Base-by-base conservation (phyloP, 2,888 invertebrate genomes). In the Sturmia bella region DNA sequence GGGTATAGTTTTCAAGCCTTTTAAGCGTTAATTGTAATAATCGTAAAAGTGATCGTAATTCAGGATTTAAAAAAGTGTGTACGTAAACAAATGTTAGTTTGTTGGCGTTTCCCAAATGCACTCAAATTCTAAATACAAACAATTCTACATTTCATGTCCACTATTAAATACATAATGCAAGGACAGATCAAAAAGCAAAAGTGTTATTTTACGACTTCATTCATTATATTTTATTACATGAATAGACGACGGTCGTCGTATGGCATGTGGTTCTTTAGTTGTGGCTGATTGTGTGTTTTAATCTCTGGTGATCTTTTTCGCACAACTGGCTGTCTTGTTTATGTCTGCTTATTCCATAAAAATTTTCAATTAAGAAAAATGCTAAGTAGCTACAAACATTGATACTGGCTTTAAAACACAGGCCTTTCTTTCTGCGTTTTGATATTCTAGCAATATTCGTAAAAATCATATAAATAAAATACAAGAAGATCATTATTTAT, bases 171-270 rank as follows among this genome's bases (percentile, higher is more conserved):
- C 48, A 52, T 54, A 57, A 3, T 56, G 56, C 27, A 17, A 27
- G 32, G 32, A 13, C 39, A 17, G 64, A 63, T 56, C 21, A 17
- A 21, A 19, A 43, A 27, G 39, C 59, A 63, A 45, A 73, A 76
- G 79, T 80, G 79, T 80, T 63, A 64, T 68, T 83, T 83, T 80
- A 80, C 76, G 79, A 83, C 79, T 83, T 72, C 43, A 72, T 79
- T 75, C 78, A 75, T 79, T 83, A 66, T 75, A 56, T 75, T 74
- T 73, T 73, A 73, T 76, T 76, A 70, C 52, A 39, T 21, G 19
- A 54, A 70, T 72, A 45, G 12, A 41, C 19, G 12, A 39, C 19
- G 24, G 12, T 48, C 19, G 12, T 45, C 19, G 24, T 79, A 37
- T 66, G 54, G 54, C 50, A 57, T 76, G 52, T 45, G 45, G n/a